A percentile compares a stretch with the other conserved stretches of the same genome.
Evolutionary conservation across 2,888 invertebrate genomes (phyloP).

Genomic region (Gasteruption jaculator): DNA sequence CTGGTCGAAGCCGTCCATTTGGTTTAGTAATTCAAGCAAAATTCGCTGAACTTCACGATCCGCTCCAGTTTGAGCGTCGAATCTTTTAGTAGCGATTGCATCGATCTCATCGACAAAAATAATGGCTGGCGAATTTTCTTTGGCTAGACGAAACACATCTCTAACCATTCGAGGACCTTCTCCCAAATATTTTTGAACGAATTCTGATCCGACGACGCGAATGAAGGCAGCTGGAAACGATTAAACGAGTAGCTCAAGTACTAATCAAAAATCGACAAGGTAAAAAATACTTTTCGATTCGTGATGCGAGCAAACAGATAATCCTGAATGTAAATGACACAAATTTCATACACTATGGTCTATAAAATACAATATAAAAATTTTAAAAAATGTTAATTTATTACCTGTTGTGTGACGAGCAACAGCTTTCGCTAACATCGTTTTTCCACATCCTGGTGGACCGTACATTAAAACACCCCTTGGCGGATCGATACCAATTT

Average conservation of each 20-base stretch:
- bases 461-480: constrained; percentile 98
- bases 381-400: background rate
- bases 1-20: constrained; percentile 99
- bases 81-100: constrained; percentile 98
- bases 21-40: constrained; percentile 91
- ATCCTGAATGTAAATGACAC: too few relatives aligned
- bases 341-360: too few relatives aligned
- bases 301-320: too few relatives aligned
- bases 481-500: constrained; percentile 98
- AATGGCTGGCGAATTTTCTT: constrained; percentile 98
- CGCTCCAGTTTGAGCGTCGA: constrained; percentile 98
- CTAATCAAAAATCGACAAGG: constrained; percentile 4
- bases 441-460: constrained; percentile 99
- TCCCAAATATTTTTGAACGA: constrained; percentile 98
- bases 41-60: constrained; percentile 99
- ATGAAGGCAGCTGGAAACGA: constrained; percentile 84
- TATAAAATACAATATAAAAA: constrained; percentile 2
- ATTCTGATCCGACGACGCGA: constrained; percentile 98
- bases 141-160: constrained; percentile 97
- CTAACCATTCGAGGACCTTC: constrained; percentile 99
- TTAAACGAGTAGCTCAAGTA: constrained; percentile 1
- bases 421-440: constrained; percentile 98
- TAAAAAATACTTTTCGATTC: background rate
- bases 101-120: constrained; percentile 99
- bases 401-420: constrained; percentile 95